Conservation (phyloP, 2,797 vertebrate genomes). For the Hydrocynus forskahlii region DNA sequence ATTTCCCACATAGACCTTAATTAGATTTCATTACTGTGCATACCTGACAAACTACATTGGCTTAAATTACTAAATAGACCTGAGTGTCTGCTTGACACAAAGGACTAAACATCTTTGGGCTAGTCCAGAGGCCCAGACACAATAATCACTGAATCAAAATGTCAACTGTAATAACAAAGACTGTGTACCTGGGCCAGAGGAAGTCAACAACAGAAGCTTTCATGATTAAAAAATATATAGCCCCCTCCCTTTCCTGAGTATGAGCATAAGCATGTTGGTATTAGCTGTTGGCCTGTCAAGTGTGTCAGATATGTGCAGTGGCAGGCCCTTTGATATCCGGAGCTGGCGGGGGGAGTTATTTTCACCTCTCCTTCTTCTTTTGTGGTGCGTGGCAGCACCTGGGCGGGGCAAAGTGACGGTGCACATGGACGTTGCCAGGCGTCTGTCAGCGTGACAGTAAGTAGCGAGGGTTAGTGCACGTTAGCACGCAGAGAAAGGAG, state of each 20-base stretch:
- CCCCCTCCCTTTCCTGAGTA: slow-evolving; percentile 38
- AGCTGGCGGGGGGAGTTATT: slow-evolving; percentile 64
- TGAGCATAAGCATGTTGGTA: slow-evolving; percentile 54
- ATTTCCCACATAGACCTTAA: background rate
- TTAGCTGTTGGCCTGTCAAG: slow-evolving; percentile 56
- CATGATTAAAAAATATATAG: slow-evolving; percentile 45
- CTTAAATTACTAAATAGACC: background rate
- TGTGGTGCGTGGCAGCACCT: slow-evolving; percentile 55
- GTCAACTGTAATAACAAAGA: slow-evolving; percentile 49
- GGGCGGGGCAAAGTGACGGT: slow-evolving; percentile 60
- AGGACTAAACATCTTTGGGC: slow-evolving; percentile 23
- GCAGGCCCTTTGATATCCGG: slow-evolving; percentile 62
- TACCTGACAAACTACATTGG: background rate
- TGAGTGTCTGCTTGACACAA: slow-evolving; percentile 5
- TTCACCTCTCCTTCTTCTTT: slow-evolving; percentile 68
- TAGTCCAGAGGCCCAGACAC: slow-evolving; percentile 32
- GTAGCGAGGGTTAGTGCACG: slow-evolving; percentile 49
- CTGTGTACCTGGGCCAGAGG: slow-evolving; percentile 16
- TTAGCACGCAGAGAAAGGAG: slow-evolving; percentile 65
- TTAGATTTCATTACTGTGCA: background rate
- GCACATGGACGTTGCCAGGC: slow-evolving; percentile 55
- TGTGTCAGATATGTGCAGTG: slow-evolving; percentile 54
- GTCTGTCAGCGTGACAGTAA: slow-evolving; percentile 61
- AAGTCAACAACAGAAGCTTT: slow-evolving; percentile 43
- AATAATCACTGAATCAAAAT: slow-evolving; percentile 55